These are phyloP conservation scores for Zaprionus ornatus DNA, from an alignment of 1,140 invertebrate species.

Conservation along the genomic window DNA sequence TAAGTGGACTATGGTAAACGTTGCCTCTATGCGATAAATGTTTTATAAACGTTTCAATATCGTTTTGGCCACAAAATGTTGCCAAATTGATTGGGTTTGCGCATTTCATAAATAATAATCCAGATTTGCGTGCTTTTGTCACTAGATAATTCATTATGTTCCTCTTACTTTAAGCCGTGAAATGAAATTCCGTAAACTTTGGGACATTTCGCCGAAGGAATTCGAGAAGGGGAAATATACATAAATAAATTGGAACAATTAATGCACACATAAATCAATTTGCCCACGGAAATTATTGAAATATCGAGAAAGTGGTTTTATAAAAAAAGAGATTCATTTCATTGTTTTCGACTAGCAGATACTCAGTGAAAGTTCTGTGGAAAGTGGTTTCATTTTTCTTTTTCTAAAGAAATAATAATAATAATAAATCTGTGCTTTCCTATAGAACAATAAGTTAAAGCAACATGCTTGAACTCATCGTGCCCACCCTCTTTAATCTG, in stretches of 20 bases:
- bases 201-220: neutral
- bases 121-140: constrained; percentile 12
- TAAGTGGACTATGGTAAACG: constrained; percentile 28
- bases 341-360: neutral
- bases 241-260: constrained; percentile 61
- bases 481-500: neutral
- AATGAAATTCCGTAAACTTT: neutral
- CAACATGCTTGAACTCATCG: neutral
- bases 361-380: neutral
- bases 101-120: constrained; percentile 23
- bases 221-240: constrained; percentile 1
- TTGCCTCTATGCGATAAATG: constrained; percentile 30
- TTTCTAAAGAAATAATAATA: too few relatives aligned
- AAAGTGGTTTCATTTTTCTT: too few relatives aligned
- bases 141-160: neutral
- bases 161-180: neutral
- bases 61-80: constrained; percentile 40
- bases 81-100: constrained; percentile 31
- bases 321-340: neutral
- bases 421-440: too few relatives aligned
- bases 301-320: neutral
- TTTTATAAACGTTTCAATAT: constrained; percentile 37
- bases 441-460: too few relatives aligned
- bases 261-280: constrained; percentile 66
- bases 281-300: constrained; percentile 52